Evolutionary conservation across 2,113 vertebrate genomes (phyloP), one percentile per base, ranked within the genome.

Genomic region (Hyla sarda): DNA sequence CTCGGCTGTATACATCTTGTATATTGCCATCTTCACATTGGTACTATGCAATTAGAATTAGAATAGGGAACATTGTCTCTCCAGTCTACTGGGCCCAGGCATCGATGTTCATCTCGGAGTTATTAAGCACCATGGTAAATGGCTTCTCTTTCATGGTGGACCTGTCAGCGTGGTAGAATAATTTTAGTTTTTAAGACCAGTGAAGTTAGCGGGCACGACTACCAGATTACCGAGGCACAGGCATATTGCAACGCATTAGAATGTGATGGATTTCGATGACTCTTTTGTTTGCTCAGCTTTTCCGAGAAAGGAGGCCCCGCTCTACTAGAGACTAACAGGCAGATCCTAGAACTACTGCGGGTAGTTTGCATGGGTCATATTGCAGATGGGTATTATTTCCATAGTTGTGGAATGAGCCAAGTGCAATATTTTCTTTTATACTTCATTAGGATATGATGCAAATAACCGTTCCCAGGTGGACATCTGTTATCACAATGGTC

Each of bases 11-110:
- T 81, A 81, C 32, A 81, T 81, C 34, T 45, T 62, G 78, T 62
- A 60, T 81, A 62, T 81, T 62, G 41, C 34, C 58, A 37, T 81
- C 37, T 28, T 60, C n/a, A 54, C 21, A 67, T 11, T 62, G 58
- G 56, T 41, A 28, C 34, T 65, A 45, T 47, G 78, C 37, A 81
- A 65, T 81, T 81, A 81, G 78, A 81, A 62, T 67, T 28, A 62
- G 48, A 67, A 82, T 82, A 50, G 34, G 41, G 45, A 67, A 45
- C 34, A 62, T 60, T 82, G 62, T 69, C 58, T 65, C 14, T 3
- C n/a, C 21, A 12, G 56, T 25, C 5, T 37, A 14, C 19, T 62
- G 41, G 60, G 32, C 1, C 4, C 17, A 16, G 32, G 17, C 17
- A 23, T n/a, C 16, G 9, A 11, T 11, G 32, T n/a, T 30, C 69